phyloP scores from a whole-genome alignment of 1,140 invertebrate species.

The Nylanderia fulva region DNA sequence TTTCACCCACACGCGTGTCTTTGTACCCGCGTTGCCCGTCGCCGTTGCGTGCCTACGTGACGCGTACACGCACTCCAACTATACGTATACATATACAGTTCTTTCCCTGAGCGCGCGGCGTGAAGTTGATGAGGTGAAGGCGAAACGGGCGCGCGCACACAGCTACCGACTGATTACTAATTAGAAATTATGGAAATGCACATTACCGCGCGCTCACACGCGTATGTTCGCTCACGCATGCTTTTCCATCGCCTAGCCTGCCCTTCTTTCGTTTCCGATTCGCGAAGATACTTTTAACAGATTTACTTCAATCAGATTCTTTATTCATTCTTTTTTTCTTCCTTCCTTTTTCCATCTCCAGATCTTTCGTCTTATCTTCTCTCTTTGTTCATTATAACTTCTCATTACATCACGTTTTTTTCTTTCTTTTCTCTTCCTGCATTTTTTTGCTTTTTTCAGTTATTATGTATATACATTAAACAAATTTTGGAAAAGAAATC shows the following conservation, averaged over 20 bases:
- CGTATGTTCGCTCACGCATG: constrained; percentile 4
- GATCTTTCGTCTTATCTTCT: background rate
- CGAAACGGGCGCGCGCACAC: constrained; percentile 65
- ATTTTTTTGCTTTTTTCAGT: background rate
- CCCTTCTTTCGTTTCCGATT: background rate
- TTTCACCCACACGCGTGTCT: constrained; percentile 71
- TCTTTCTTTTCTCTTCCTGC: background rate
- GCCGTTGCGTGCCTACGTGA: constrained; percentile 40
- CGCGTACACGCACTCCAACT: constrained; percentile 42
- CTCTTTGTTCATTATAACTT: background rate
- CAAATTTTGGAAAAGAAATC: background rate
- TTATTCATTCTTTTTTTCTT: background rate
- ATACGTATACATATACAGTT: constrained; percentile 59
- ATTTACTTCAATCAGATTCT: too few species aligned
- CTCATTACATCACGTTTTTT: background rate
- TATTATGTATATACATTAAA: background rate
- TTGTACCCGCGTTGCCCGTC: constrained; percentile 4
- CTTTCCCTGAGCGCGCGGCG: constrained; percentile 49
- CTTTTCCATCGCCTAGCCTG: constrained; percentile 21
- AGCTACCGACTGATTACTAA: constrained; percentile 76
- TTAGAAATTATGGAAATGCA: constrained; percentile 77
- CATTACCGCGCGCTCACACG: background rate
- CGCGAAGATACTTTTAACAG: background rate
- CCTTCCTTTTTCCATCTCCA: background rate
- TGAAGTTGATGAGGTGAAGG: constrained; percentile 75